Evolutionary conservation across 1,140 invertebrate species (phyloP), one percentile per base, ranked within the genome.

Genomic region (Adoxophyes honmai): DNA sequence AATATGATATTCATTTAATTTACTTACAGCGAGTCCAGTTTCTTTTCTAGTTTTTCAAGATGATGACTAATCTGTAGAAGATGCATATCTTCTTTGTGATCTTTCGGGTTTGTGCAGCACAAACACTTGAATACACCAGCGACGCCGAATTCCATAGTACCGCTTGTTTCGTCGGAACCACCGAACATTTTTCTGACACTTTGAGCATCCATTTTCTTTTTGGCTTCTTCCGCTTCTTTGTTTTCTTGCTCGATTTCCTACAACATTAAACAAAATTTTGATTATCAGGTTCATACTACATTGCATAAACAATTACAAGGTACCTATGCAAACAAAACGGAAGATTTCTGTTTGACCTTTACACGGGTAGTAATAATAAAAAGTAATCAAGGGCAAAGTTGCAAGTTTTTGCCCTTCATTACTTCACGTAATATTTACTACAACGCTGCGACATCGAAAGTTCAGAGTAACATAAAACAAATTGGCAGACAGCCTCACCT

Each of bases 81-180:
- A 75, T 98, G 96, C 52, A 95, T 91, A 58, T 96, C 94, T 66
- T 97, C 95, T 64, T 96, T 94, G 0, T 94, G 93, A 0, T 95
- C 92, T 72, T 96, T 96, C 0, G 95, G 95, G 72, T 98, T 95
- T 0, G 96, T 97, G 68, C 96, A 98, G 48, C 96, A 93, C 90
- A 98, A 93, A 64, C 95, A 95, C 58, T 94, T 94, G 88, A 97
- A 98, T 0, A 98, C 88, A 0, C 96, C 96, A n/a, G 96, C 94
- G 1, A 97, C 86, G 0, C 94, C 95, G 64, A 97, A 93, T 77
- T 97, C 96, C 18, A 98, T 91, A 0, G 95, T 96, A 2, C 97
- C 97, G 76, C 96, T 94, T 61, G 95, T 95, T 61, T 96, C 94
- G 48, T 96, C 94, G 1, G 93, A 92, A 92, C 44, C 90, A 86